A percentile compares a stretch with the other conserved stretches of the same genome.
Conservation (phyloP, 2,113 vertebrate genomes). For the Oncorhynchus clarkii region DNA sequence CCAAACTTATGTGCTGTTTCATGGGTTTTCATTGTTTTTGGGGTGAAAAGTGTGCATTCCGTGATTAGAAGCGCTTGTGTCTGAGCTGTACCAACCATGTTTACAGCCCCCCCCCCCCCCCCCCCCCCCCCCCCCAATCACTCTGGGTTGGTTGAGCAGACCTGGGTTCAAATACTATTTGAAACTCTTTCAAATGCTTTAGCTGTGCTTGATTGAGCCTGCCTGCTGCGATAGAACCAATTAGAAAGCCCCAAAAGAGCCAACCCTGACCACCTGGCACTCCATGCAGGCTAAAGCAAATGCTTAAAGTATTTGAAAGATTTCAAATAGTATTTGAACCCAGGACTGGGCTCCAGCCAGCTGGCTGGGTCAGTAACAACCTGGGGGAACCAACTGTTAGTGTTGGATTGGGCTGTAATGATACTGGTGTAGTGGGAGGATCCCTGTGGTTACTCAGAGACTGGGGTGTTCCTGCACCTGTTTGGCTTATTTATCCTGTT, state of each 20-base stretch:
- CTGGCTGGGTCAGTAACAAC: neutral
- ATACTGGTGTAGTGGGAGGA: neutral
- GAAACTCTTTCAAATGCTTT: too few species aligned
- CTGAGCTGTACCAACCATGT: conserved; percentile 3
- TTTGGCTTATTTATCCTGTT: neutral
- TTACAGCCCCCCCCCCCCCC: neutral
- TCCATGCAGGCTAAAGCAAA: too few species aligned
- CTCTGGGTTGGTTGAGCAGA: conserved; percentile 39
- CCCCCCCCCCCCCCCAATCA: conserved; percentile 58
- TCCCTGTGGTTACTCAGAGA: neutral
- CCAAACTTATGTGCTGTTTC: conserved; percentile 49
- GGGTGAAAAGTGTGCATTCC: conserved; percentile 30
- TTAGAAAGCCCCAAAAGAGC: too few species aligned
- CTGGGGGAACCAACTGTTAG: neutral
- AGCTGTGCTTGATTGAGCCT: too few species aligned
- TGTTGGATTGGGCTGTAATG: neutral
- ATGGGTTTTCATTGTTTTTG: neutral
- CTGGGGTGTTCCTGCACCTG: neutral
- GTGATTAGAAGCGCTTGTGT: conserved; percentile 57
- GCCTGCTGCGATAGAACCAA: too few species aligned
- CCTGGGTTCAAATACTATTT: too few species aligned
- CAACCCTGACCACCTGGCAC: too few species aligned
- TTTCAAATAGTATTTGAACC: too few species aligned
- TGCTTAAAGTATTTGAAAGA: too few species aligned
- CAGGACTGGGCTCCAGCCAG: neutral